Conservation (phyloP, 2,797 vertebrate genomes). For the Galago senegalensis region DNA sequence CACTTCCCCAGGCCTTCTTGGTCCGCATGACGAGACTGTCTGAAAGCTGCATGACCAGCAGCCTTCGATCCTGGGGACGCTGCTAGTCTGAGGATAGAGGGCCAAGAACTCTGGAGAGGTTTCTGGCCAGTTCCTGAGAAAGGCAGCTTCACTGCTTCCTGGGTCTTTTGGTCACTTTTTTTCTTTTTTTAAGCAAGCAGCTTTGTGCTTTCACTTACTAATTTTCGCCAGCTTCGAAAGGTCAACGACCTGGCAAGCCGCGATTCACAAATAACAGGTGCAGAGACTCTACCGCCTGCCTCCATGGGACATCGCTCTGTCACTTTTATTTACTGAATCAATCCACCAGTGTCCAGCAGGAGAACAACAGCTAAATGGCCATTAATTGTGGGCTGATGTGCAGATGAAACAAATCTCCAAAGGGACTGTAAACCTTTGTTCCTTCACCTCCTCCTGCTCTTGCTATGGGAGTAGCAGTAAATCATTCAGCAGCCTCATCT, state of each 20-base stretch:
- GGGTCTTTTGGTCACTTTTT: conserved; percentile 80
- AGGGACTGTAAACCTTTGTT: conserved; percentile 92
- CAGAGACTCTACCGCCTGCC: conserved; percentile 88
- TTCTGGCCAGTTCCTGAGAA: conserved; percentile 71
- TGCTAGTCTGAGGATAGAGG: conserved; percentile 18
- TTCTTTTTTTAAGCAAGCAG: conserved; percentile 80
- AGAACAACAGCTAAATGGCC: conserved; percentile 92
- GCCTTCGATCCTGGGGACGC: background rate
- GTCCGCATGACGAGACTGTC: background rate
- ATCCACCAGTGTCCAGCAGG: conserved; percentile 92
- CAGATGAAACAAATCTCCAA: conserved; percentile 92
- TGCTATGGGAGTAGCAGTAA: conserved; percentile 87
- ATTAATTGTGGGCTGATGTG: conserved; percentile 93
- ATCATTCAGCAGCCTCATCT: conserved; percentile 88
- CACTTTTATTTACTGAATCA: conserved; percentile 94
- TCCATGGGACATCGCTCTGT: conserved; percentile 90
- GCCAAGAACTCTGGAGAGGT: background rate
- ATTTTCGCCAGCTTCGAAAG: conserved; percentile 89
- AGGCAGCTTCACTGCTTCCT: conserved; percentile 63
- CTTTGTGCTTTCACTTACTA: conserved; percentile 88
- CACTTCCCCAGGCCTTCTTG: background rate
- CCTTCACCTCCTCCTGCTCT: conserved; percentile 88
- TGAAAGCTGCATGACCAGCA: conserved; percentile 48
- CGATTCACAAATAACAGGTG: conserved; percentile 93
- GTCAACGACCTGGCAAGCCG: conserved; percentile 89